phyloP scores from a whole-genome alignment of 2,113 vertebrate species.

The Phyllopteryx taeniolatus region DNA sequence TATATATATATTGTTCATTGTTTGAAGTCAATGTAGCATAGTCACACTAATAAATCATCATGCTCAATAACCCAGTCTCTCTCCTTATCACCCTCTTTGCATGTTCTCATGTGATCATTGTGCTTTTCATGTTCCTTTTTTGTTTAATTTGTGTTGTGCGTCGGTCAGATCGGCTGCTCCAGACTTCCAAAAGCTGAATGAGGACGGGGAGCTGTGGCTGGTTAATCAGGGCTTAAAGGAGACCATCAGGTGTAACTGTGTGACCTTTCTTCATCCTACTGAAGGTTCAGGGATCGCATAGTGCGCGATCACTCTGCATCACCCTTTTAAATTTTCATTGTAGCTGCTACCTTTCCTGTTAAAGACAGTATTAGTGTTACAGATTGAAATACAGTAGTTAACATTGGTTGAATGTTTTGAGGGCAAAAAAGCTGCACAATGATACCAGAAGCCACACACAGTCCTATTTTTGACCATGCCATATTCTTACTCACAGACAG shows the following conservation, averaged over 20 bases:
- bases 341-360: neutral
- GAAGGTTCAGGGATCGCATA: neutral
- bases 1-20: too few relatives aligned
- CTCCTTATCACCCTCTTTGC: neutral
- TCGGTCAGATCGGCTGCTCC: slow-evolving; percentile 86
- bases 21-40: too few relatives aligned
- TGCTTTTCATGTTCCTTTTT: slow-evolving; percentile 63
- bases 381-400: too few relatives aligned
- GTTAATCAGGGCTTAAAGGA: slow-evolving; percentile 99
- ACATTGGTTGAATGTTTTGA: too few relatives aligned
- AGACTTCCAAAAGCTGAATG: slow-evolving; percentile 94
- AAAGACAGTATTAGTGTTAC: neutral
- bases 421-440: too few relatives aligned
- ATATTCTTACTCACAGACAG: too few relatives aligned
- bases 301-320: neutral
- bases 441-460: too few relatives aligned
- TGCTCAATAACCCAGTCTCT: neutral
- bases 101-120: slow-evolving; percentile 42
- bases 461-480: too few relatives aligned
- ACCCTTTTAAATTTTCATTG: neutral
- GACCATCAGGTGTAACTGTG: slow-evolving; percentile 91
- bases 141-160: slow-evolving; percentile 53
- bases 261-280: neutral
- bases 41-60: neutral
- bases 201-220: slow-evolving; percentile 98